Percentiles rank a stretch among this genome's conserved stretches.
These are phyloP conservation scores for Gibbula magus DNA, from an alignment of 2,888 invertebrate species.

Conservation along the genomic window DNA sequence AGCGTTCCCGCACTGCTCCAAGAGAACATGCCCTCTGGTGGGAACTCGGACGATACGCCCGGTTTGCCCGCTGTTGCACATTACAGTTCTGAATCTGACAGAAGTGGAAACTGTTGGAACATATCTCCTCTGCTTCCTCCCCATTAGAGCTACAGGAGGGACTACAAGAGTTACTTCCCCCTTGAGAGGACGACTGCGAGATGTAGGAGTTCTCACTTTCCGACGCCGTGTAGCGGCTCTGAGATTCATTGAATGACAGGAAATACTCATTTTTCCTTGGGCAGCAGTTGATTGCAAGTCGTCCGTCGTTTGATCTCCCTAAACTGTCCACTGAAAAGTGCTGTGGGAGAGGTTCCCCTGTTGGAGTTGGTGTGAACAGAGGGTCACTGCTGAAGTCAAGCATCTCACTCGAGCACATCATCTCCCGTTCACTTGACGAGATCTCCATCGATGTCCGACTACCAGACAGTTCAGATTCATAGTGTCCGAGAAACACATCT, in stretches of 20 bases:
- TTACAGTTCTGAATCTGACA: slow-evolving; percentile 40
- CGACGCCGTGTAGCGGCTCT: slow-evolving; percentile 55
- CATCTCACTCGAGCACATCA: slow-evolving; percentile 70
- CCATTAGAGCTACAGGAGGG: slow-evolving; percentile 46
- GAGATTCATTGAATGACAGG: slow-evolving; percentile 64
- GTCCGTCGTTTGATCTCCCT: slow-evolving; percentile 54
- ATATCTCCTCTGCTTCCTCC: slow-evolving; percentile 63
- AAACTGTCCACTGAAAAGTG: slow-evolving; percentile 41
- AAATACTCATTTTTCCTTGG: slow-evolving; percentile 67
- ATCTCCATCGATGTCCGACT: slow-evolving; percentile 68
- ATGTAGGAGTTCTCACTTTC: slow-evolving; percentile 61
- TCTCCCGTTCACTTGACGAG: slow-evolving; percentile 66
- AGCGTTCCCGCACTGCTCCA: slow-evolving; percentile 25
- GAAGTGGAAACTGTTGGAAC: slow-evolving; percentile 67
- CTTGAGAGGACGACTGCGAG: slow-evolving; percentile 43
- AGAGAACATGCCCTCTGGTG: slow-evolving; percentile 5
- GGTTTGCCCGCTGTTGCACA: not conserved
- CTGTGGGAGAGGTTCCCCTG: slow-evolving; percentile 41
- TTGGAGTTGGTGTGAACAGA: slow-evolving; percentile 67
- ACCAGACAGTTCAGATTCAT: slow-evolving; percentile 66
- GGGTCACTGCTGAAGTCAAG: slow-evolving; percentile 67
- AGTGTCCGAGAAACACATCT: slow-evolving; percentile 46
- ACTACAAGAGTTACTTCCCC: slow-evolving; percentile 40
- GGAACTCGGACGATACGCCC: not conserved
- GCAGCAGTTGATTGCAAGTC: slow-evolving; percentile 61